Base-by-base conservation (phyloP, 2,888 invertebrate genomes). In the Lacanobia wlatinum region DNA sequence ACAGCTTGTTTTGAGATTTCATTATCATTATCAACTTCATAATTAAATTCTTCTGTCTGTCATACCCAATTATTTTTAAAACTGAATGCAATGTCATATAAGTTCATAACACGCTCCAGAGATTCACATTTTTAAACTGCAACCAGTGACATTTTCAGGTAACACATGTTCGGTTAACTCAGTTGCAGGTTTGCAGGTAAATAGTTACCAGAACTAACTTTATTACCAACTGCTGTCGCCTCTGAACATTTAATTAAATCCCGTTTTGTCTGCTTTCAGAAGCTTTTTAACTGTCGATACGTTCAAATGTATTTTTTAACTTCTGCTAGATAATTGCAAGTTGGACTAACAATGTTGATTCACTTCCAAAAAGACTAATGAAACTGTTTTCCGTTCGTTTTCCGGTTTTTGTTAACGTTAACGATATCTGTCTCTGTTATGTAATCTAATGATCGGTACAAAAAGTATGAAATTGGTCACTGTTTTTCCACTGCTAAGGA, bases 241-340 rank as follows among this genome's bases (percentile, higher is more conserved):
- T 43, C 56, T 7, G 68, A 70, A 64, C 67, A 66, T 72, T 56
- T 75, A 78, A 82, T 76, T 79, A 82, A 67, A 70, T 64, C 67
- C 61, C 68, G 48, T 63, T 75, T 67, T 60, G 48, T 56, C 65
- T 59, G 65, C 40, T 69, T 52, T 46, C 59, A 7, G 16, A 23
- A 16, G 12, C 12, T 48, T 65, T 77, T 73, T 76, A 23, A 40
- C 38, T n/a, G n/a, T 4, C 21, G 14, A 56, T 48, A n/a, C 46
- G 43, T 81, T 61, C 10, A 43, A 72, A 72, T 67, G 60, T 68
- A 52, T 67, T 62, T 79, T 79, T 77, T 58, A n/a, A 72, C 63
- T 28, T 56, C 23, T 50, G 23, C 21, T 48, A 65, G 53, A 21
- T 77, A 80, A 77, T 73, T 80, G 78, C 64, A 50, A 65, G 56